Percentiles rank a stretch among this genome's conserved stretches.
These are phyloP conservation scores for Burhinus oedicnemus DNA, from an alignment of 2,113 vertebrate genomes.

Conservation along the genomic window DNA sequence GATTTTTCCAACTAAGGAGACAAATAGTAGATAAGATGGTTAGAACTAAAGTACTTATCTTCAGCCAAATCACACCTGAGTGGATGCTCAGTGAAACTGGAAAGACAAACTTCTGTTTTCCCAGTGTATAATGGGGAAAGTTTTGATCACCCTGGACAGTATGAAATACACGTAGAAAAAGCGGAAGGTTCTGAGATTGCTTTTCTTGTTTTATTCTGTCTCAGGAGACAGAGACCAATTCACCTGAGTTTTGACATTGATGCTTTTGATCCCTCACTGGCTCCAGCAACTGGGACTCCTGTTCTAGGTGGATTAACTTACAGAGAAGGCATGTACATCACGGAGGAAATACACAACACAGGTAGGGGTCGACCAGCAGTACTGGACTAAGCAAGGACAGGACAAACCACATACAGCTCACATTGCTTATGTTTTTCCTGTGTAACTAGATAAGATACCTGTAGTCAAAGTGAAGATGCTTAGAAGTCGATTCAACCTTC, in stretches of 20 bases:
- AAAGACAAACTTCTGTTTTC: not conserved
- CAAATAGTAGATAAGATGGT: not conserved
- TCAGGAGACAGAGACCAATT: constrained; percentile 89
- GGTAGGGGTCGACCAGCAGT: constrained; percentile 74
- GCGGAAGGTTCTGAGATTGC: not conserved
- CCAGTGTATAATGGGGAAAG: not conserved
- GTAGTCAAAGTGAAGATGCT: not conserved
- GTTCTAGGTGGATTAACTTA: constrained; percentile 94
- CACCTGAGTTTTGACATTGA: constrained; percentile 98
- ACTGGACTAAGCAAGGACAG: not conserved
- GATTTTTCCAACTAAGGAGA: not conserved
- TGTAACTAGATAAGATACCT: not conserved
- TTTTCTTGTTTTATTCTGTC: constrained; percentile 1
- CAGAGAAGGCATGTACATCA: constrained; percentile 95
- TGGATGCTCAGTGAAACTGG: not conserved
- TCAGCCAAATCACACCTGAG: not conserved
- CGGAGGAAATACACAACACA: constrained; percentile 96
- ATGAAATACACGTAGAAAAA: not conserved
- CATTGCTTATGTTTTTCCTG: not conserved
- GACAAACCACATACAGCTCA: not conserved
- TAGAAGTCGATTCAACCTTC: not conserved
- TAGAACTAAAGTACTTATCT: not conserved
- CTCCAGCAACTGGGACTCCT: constrained; percentile 94
- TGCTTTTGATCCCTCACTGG: constrained; percentile 93
- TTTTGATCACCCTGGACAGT: not conserved